Conservation (phyloP, 1,140 invertebrate species). For the Habropoda laboriosa region DNA sequence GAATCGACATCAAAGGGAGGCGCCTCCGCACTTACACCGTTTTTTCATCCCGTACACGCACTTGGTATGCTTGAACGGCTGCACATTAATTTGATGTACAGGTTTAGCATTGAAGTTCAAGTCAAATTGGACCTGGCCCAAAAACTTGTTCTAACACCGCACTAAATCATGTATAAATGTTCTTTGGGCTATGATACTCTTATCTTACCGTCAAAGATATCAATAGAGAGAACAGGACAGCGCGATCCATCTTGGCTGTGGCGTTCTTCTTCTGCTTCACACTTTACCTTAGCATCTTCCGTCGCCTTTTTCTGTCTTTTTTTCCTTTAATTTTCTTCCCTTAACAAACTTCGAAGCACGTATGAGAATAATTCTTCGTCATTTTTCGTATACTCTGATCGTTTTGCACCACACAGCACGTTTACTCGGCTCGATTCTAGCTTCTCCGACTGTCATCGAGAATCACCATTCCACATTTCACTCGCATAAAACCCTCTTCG, state of each 20-base stretch:
- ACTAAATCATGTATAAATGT: conserved; percentile 49
- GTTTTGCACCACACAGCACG: background rate
- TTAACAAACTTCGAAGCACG: background rate
- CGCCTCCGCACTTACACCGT: background rate
- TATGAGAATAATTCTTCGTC: background rate
- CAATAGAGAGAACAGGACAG: conserved; percentile 47
- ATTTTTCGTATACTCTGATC: background rate
- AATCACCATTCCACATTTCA: conserved; percentile 19
- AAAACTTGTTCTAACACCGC: conserved; percentile 32
- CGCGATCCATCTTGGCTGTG: conserved; percentile 54
- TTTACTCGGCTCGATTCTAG: background rate
- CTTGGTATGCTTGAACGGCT: background rate
- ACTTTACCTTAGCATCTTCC: conserved; percentile 22
- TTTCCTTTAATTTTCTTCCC: conserved; percentile 11
- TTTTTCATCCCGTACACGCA: background rate
- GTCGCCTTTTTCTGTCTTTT: no score
- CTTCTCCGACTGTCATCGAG: conserved; percentile 14
- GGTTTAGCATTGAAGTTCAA: conserved; percentile 52
- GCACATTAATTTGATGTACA: conserved; percentile 52
- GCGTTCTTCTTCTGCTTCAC: conserved; percentile 34
- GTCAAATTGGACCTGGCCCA: conserved; percentile 2
- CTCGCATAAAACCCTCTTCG: background rate
- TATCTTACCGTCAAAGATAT: conserved; percentile 62
- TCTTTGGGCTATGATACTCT: background rate
- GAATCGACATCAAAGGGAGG: conserved; percentile 31